These are phyloP conservation scores for Neelides sp. DNA, from an alignment of 1,140 invertebrate species.

Conservation along the genomic window DNA sequence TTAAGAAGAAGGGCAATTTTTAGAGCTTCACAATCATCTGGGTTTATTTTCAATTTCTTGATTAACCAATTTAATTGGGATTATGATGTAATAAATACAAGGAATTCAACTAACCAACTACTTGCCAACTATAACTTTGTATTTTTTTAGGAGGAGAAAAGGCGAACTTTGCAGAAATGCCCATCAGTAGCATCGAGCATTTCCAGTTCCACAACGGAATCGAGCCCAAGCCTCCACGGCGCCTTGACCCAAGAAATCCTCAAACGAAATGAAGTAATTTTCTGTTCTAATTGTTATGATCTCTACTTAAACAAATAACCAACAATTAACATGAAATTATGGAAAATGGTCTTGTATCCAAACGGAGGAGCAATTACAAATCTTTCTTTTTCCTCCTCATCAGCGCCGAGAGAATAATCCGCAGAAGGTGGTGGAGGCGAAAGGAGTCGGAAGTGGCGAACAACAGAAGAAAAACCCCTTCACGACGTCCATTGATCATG, in stretches of 20 bases:
- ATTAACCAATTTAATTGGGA: too few relatives aligned
- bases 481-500: slow-evolving; percentile 18
- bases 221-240: slow-evolving; percentile 37
- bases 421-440: not conserved
- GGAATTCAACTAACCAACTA: too few relatives aligned
- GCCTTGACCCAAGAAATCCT: slow-evolving; percentile 51
- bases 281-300: not conserved
- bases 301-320: slow-evolving; percentile 5
- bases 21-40: too few relatives aligned
- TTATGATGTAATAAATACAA: too few relatives aligned
- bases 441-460: not conserved
- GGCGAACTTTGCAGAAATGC: slow-evolving; percentile 14
- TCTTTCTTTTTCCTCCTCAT: slow-evolving; percentile 15
- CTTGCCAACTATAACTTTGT: too few relatives aligned
- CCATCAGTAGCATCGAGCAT: slow-evolving; percentile 14
- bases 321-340: not conserved
- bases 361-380: slow-evolving; percentile 17
- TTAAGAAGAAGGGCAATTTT: too few relatives aligned
- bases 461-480: slow-evolving; percentile 7
- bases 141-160: slow-evolving; percentile 23
- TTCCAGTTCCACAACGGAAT: slow-evolving; percentile 5
- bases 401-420: slow-evolving; percentile 6
- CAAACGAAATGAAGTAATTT: slow-evolving; percentile 47
- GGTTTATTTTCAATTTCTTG: too few relatives aligned
- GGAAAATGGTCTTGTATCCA: not conserved